Evolutionary conservation across 53 echinoderm and acorn worm species (phyloP).

Genomic region (Pentamera pediparva): DNA sequence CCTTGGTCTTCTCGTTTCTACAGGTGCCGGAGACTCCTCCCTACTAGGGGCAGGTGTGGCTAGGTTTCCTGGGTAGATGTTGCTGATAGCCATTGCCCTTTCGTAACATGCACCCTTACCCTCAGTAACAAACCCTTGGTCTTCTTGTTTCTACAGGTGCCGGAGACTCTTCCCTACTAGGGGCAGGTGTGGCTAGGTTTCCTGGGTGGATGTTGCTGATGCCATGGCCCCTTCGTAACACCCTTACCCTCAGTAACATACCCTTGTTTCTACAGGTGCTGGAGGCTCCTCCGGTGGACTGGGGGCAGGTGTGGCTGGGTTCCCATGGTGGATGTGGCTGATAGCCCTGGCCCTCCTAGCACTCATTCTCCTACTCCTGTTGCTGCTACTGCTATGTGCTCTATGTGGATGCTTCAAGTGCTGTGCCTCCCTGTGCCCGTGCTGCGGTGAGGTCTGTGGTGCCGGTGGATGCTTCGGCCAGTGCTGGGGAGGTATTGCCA

Average conservation of each 20-base stretch:
- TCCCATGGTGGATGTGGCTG: slow-evolving; percentile 94
- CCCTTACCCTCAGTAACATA: neutral
- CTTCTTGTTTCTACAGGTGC: no score
- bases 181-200: neutral
- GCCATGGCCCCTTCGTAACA: neutral
- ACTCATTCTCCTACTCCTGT: slow-evolving; percentile 72
- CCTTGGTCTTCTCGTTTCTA: slow-evolving; percentile 17
- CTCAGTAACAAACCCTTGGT: no score
- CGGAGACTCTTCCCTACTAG: no score
- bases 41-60: neutral
- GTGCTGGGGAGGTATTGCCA: slow-evolving; percentile 56
- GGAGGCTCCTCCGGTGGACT: slow-evolving; percentile 1
- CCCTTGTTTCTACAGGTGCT: slow-evolving; percentile 13
- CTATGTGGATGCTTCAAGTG: slow-evolving; percentile 85
- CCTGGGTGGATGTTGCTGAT: neutral
- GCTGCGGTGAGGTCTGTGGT: slow-evolving; percentile 55
- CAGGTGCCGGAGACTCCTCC: slow-evolving; percentile 5
- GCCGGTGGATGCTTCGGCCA: slow-evolving; percentile 45
- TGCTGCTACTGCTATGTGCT: slow-evolving; percentile 83
- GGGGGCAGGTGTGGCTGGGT: slow-evolving; percentile 26
- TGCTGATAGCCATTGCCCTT: no score
- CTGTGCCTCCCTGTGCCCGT: slow-evolving; percentile 69
- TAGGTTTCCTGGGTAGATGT: no score
- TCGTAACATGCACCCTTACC: no score
- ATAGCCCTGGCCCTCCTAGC: slow-evolving; percentile 61